These are phyloP conservation scores for Chloropsis cyanopogon DNA, from an alignment of 2,113 vertebrate genomes.

Conservation along the genomic window DNA sequence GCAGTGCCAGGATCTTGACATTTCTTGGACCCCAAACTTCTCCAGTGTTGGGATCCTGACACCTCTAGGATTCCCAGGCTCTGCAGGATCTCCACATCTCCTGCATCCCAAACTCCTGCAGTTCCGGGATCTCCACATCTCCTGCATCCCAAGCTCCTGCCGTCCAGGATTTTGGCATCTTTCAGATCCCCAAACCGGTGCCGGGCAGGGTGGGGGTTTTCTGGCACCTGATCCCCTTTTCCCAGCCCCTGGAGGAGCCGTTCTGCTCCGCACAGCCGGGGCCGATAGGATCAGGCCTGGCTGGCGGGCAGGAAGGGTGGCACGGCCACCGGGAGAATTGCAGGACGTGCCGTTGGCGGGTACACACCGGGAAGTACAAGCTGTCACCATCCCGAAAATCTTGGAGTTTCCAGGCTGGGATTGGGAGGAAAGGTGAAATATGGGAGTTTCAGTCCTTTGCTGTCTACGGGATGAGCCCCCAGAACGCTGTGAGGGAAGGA, in stretches of 20 bases:
- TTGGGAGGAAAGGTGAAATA: background rate
- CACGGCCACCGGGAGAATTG: constrained; percentile 71
- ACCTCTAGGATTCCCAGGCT: too few species aligned
- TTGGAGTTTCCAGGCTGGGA: background rate
- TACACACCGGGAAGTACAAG: background rate
- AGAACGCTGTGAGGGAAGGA: accelerated
- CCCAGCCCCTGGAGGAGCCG: background rate
- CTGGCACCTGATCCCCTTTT: background rate
- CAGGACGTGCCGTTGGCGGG: constrained; percentile 68
- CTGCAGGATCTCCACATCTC: background rate
- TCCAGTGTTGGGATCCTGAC: accelerated
- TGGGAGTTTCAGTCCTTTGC: background rate
- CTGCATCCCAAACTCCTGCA: background rate
- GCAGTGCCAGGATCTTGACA: accelerated
- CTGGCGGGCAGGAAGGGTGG: constrained; percentile 77
- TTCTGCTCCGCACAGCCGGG: constrained; percentile 3
- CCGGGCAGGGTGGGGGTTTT: background rate
- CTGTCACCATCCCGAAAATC: background rate
- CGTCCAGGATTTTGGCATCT: accelerated
- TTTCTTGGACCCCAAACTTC: accelerated
- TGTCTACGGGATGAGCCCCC: background rate
- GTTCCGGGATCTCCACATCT: accelerated
- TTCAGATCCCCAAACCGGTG: accelerated
- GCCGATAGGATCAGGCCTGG: constrained; percentile 61
- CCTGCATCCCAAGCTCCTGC: accelerated